Conservation (phyloP, 92 coral and sea anemone genomes). For the Parazoanthus swiftii region DNA sequence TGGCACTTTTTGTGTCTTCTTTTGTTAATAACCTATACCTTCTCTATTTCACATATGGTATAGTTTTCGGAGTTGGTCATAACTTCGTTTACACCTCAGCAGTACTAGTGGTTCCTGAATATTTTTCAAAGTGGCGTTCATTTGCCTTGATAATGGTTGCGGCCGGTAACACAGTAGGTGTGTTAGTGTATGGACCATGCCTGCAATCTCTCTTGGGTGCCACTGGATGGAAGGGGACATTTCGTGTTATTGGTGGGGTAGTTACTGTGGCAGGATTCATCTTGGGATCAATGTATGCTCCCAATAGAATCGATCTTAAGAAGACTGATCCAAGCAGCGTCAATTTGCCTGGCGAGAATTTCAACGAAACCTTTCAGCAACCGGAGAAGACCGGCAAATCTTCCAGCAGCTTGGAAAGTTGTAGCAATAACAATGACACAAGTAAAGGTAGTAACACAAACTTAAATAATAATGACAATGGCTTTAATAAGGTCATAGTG, state of each 20-base stretch:
- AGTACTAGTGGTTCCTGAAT: neutral
- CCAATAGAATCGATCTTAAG: neutral
- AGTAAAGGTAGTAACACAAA: neutral
- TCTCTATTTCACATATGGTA: constrained; percentile 22
- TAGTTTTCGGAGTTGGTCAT: constrained; percentile 3
- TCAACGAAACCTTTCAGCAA: neutral
- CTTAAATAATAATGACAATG: neutral
- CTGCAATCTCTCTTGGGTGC: neutral
- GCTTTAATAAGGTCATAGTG: neutral
- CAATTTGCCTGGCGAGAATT: neutral
- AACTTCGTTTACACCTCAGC: neutral
- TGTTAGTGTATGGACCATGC: neutral
- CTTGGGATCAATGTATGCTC: neutral
- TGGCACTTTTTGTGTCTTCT: constrained; percentile 33
- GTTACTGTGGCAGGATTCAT: neutral
- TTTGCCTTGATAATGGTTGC: neutral
- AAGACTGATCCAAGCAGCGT: neutral
- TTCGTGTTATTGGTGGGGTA: neutral
- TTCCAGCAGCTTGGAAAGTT: neutral
- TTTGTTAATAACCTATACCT: constrained; percentile 22
- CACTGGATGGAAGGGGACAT: neutral
- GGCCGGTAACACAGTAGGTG: neutral
- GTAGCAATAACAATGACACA: neutral
- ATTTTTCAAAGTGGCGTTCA: constrained; percentile 9
- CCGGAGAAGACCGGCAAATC: neutral